Base-by-base conservation (phyloP, 2,113 vertebrate genomes). In the Choloepus hoffmanni region DNA sequence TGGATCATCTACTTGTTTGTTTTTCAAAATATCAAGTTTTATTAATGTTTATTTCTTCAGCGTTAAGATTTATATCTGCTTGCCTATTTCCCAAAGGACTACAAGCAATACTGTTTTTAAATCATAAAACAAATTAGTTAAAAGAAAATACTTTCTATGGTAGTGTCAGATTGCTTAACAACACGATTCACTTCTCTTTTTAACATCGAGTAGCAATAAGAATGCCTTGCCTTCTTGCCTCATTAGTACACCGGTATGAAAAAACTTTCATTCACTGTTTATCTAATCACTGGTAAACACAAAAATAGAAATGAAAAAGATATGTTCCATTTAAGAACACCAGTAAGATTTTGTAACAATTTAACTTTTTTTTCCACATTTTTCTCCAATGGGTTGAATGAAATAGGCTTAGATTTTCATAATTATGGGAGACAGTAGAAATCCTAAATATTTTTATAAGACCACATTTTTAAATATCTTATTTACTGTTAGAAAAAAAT, bases 41-140 rank as follows among this genome's bases (percentile, higher is more conserved):
- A 0, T 95, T 63, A 68, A 95, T 76, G 94, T 97, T 79, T 72
- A 67, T 70, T 96, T 97, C 87, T 97, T 89, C 53, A 93, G 78
- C 87, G 90, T 93, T 96, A 94, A 81, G 89, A 93, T 94, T 97
- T 97, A 83, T 94, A 62, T 97, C 76, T 95, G 85, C 95, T 96
- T 97, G 85, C 48, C 96, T 98, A 97, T 96, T 97, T 97, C 92
- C 92, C 96, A 97, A 97, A 97, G 93, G 95, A 96, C 91, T 96
- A 81, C 95, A 98, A 96, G 94, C 92, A 98, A 96, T 95, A 97
- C 90, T 96, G 81, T 97, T 95, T 97, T 93, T 97, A 97, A 98
- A 95, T 73, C 85, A 97, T 97, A 97, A 98, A 98, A 93, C 94
- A 97, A 97, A 90, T 95, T 96, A 96, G 87, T 98, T 97, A 96